Evolutionary conservation across 2,888 invertebrate genomes (phyloP), one percentile per base, ranked within the genome.

Genomic region (Graphium colonna): DNA sequence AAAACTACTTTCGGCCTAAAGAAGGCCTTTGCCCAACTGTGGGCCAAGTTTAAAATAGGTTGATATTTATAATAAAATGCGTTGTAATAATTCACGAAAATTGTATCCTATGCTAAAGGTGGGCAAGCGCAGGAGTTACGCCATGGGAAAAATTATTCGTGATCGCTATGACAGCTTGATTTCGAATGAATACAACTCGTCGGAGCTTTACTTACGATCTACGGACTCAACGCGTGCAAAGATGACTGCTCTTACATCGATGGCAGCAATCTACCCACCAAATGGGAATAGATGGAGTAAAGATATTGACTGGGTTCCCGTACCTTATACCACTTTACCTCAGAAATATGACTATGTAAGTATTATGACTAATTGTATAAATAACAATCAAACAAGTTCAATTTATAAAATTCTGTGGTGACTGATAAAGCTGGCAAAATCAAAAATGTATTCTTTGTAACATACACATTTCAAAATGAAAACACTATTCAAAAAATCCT

Each of bases 141-240:
- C 60, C 3, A 48, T 69, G 5, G 75, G 77, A 3, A 16, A 68
- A 41, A 64, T 51, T 55, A 61, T 77, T 18, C 60, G 69, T 1
- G 16, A 52, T 0, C 69, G 77, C 0, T 79, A 79, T 55, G 55
- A 60, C 7, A 51, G 57, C 1, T 58, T 77, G 1, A 58, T 79
- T 1, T 67, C 75, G 0, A 59, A 61, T 0, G 47, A 56, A 10
- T 80, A 69, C 65, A 78, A 78, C 59, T 56, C 8, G 1, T 75
- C 77, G 0, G 73, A 79, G 57, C 69, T 79, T 40, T 75, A 71
- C 62, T 67, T 79, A 39, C 65, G 77, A 0, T 71, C 76, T 7
- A 76, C 78, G 0, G 79, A 77, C 59, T 71, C 71, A n/a, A 71
- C 72, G 0, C 65, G 79, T 1, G 43, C 75, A 1, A 76, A 77